A percentile compares a stretch with the other conserved stretches of the same genome.
phyloP scores from a whole-genome alignment of 2,888 invertebrate species.

The Labia minor region DNA sequence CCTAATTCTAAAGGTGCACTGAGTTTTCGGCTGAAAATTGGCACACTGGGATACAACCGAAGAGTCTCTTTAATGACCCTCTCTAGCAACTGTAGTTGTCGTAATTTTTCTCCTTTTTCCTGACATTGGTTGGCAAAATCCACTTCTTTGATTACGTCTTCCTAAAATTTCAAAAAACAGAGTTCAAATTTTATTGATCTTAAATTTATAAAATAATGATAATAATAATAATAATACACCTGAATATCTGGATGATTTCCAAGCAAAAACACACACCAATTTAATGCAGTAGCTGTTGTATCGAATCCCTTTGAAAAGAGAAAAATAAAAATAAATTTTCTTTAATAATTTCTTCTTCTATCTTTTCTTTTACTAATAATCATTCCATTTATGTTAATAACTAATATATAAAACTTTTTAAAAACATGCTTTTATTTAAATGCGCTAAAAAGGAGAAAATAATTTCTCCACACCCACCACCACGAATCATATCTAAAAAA shows the following conservation, averaged over 20 bases:
- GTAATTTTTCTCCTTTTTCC: neutral
- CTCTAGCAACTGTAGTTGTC: neutral
- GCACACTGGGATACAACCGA: neutral
- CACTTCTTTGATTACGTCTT: neutral
- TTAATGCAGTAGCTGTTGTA: constrained; percentile 30
- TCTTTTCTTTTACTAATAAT: too few species aligned
- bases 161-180: too few species aligned
- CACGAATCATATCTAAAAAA: too few species aligned
- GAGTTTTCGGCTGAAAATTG: neutral
- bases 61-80: neutral
- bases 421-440: too few species aligned
- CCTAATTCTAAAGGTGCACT: neutral
- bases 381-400: too few species aligned
- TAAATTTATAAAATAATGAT: neutral
- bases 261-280: constrained; percentile 30
- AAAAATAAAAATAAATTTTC: too few species aligned
- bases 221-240: constrained; percentile 25
- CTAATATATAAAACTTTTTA: too few species aligned
- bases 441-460: too few species aligned
- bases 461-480: too few species aligned
- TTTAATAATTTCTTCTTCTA: too few species aligned
- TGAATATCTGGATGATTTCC: constrained; percentile 31
- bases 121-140: neutral
- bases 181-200: too few species aligned
- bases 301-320: constrained; percentile 28